Evolutionary conservation across 2,113 vertebrate species (phyloP).

Genomic region (Mastomys natalensis): DNA sequence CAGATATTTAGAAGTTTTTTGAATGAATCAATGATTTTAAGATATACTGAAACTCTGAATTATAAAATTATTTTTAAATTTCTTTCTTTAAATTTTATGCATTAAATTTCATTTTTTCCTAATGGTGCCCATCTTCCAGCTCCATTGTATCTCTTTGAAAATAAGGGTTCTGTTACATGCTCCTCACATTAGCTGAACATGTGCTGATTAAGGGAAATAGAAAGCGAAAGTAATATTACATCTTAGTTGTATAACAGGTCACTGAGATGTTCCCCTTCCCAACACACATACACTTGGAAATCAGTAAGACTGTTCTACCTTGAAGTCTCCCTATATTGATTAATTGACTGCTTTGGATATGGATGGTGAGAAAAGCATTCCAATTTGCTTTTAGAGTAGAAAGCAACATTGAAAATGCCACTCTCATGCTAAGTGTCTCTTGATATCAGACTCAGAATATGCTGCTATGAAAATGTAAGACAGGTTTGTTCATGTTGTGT

Average conservation of each 20-base stretch:
- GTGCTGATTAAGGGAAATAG: not conserved
- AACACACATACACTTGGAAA: not conserved
- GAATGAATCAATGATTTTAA: conserved; percentile 21
- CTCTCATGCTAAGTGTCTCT: not conserved
- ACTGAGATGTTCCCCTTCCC: not conserved
- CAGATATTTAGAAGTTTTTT: not conserved
- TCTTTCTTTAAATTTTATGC: not conserved
- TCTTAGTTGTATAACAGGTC: not conserved
- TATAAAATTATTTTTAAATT: not conserved
- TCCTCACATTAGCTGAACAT: not conserved
- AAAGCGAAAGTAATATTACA: not conserved
- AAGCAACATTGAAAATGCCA: not conserved
- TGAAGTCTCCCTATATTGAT: not conserved
- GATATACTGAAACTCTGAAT: not conserved
- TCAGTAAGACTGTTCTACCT: not conserved
- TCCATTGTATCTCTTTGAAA: not conserved
- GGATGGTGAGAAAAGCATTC: not conserved
- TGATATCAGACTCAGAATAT: not conserved
- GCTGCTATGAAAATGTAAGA: not conserved
- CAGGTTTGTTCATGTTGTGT: not conserved
- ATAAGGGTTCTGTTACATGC: not conserved
- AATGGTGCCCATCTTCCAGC: not conserved
- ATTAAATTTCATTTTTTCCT: not conserved
- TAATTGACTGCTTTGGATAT: not conserved
- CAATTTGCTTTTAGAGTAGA: not conserved